Base-by-base conservation (phyloP, 1,140 invertebrate genomes). In the Thaumetopoea pityocampa region DNA sequence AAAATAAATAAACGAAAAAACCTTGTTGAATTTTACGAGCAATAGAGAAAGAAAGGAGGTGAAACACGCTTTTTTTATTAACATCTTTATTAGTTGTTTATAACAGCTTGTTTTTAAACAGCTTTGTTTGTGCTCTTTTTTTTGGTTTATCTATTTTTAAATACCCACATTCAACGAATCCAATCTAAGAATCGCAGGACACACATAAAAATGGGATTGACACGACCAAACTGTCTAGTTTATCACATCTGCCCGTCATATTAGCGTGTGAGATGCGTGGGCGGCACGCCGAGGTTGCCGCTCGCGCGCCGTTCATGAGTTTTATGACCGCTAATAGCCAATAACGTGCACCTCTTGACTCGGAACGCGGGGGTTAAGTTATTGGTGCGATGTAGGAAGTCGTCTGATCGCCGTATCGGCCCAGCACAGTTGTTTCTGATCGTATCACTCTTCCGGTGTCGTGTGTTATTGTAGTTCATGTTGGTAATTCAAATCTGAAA, bases 311-410 rank as follows among this genome's bases (percentile, higher is more conserved):
- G 47, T 52, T 47, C 49, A 49, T 50, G 44, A 50, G 24, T 51
- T 63, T 62, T 63, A 63, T 47, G 60, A 59, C 36, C 47, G 41
- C 43, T 63, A 59, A 63, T 59, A 37, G 60, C 27, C 33, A 34
- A 51, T 56, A 56, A 61, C 48, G 38, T 35, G 51, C 51, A 52
- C 33, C 48, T 59, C 26, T 49, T 55, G 51, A 55, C 45, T 37
- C 36, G 15, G 33, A 49, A 48, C 38, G 23, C 15, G 37, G 17
- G 40, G 47, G 51, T 56, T 48, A 59, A 59, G 30, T 51, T 49
- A 47, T 49, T 48, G 51, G 41, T 55, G 33, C 38, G 18, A 32
- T 34, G 10, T 20, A 20, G 1, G 19, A 20, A 20, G 19, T 10
- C 17, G 30, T 43, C 8, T 26, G 32, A n/a, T 20, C 5, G 4